These are phyloP conservation scores for Mastomys coucha DNA, from an alignment of 2,113 vertebrate species.

Conservation along the genomic window DNA sequence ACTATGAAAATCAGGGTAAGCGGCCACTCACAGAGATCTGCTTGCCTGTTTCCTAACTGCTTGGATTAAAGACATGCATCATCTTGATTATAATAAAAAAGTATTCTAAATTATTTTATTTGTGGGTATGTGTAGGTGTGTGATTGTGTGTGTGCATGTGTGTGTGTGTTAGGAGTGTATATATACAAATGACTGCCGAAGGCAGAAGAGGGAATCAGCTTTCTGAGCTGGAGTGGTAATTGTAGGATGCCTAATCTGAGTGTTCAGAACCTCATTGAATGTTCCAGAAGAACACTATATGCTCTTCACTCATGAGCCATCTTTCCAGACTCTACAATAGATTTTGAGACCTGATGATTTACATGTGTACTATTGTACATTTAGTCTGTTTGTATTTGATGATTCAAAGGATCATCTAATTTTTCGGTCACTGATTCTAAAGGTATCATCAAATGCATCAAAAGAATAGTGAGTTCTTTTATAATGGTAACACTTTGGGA, in stretches of 20 bases:
- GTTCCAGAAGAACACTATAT: background rate
- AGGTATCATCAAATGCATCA: background rate
- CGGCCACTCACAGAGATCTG: too few relatives aligned
- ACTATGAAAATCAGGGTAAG: background rate
- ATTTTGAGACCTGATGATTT: background rate
- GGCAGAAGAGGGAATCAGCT: background rate
- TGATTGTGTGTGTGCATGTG: background rate
- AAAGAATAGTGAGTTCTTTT: background rate
- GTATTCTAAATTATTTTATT: background rate
- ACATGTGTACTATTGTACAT: background rate
- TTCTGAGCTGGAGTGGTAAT: background rate
- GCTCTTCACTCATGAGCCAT: background rate
- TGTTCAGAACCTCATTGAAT: background rate
- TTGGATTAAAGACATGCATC: background rate
- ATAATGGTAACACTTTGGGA: background rate
- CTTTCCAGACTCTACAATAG: background rate
- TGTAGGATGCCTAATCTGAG: too few relatives aligned
- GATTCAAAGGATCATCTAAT: background rate
- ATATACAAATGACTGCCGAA: background rate
- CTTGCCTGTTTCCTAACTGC: background rate
- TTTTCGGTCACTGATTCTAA: conserved; percentile 3
- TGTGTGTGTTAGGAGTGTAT: background rate
- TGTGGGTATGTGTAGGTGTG: background rate
- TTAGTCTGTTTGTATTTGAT: background rate
- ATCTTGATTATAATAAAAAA: background rate